Base-by-base conservation (phyloP, 2,113 vertebrate genomes). In the Hassar affinis region DNA sequence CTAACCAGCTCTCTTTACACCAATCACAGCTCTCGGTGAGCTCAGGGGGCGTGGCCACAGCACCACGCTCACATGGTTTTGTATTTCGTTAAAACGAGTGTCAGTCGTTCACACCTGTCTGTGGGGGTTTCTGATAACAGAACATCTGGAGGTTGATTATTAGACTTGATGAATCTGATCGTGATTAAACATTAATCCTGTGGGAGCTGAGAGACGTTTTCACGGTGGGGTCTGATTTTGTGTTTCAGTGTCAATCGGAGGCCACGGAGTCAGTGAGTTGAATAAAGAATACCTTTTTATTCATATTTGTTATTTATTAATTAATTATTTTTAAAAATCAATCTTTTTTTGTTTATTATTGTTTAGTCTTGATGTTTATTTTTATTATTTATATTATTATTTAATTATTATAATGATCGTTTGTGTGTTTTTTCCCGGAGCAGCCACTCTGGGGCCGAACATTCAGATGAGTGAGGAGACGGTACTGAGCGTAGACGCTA, bases 171-270 rank as follows among this genome's bases (percentile, higher is more conserved):
- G 30, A 64, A 64, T 64, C 15, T 64, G 9, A 35, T 35, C 1
- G 7, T 25, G 25, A 45, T 42, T 22, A 25, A 69, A 42, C 7
- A n/a, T n/a, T n/a, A n/a, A n/a, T n/a, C n/a, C n/a, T n/a, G n/a
- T n/a, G n/a, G n/a, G n/a, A n/a, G n/a, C n/a, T 14, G 25, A 45
- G 38, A 42, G 38, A 42, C 45, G 2, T 35, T n/a, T 42, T 69
- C 2, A 18, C 11, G 10, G 9, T 42, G 33, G 18, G 15, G 42
- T 42, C 30, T 15, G 15, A 33, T 64, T 47, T 83, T 69, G 25
- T 74, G 51, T 89, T 92, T n/a, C 89, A 95, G 97, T 98, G 89
- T 98, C 97, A 86, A 97, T 99, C 51, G 97, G 97, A 87, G 97
- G 97, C 90, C 97, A 97, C 0, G 94, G 96, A 84, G 87, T 97